A percentile compares a stretch with the other conserved stretches of the same genome.
Evolutionary conservation across 2,888 invertebrate genomes (phyloP).

Genomic region (Scaptomyza flava): DNA sequence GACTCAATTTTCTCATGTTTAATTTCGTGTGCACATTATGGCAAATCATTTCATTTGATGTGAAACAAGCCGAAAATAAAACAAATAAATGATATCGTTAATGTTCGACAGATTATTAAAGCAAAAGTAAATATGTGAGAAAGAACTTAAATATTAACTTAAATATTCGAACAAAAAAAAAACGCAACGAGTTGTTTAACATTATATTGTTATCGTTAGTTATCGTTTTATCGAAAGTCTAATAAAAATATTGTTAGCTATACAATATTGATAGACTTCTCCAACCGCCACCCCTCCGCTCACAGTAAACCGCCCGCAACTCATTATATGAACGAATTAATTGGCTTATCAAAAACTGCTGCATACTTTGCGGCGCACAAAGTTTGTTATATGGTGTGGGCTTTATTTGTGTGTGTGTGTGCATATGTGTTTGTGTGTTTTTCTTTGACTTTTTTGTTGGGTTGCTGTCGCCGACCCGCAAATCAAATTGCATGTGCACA

Average conservation of each 20-base stretch:
- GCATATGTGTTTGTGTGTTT: conserved; percentile 8
- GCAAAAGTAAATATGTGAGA: not conserved
- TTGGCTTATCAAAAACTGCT: conserved; percentile 57
- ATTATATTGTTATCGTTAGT: no score
- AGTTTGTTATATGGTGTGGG: conserved; percentile 10
- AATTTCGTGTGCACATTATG: conserved; percentile 66
- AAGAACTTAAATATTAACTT: not conserved
- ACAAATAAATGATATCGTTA: conserved; percentile 40
- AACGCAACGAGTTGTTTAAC: no score
- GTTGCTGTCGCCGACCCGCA: conserved; percentile 27
- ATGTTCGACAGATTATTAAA: conserved; percentile 17
- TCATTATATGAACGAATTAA: conserved; percentile 31
- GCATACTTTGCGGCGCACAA: conserved; percentile 50
- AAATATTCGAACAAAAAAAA: no score
- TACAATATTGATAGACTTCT: no score
- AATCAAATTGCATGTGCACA: conserved; percentile 61
- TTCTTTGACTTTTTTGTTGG: conserved; percentile 9
- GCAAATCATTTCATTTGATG: conserved; percentile 66
- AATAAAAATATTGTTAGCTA: no score
- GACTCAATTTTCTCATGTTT: conserved; percentile 60
- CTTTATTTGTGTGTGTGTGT: no score
- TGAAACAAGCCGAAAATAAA: conserved; percentile 9
- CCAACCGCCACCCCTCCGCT: no score
- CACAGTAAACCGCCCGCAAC: not conserved
- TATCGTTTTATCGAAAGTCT: no score